Conservation (phyloP, 2,113 vertebrate species). For the Eptesicus fuscus region DNA sequence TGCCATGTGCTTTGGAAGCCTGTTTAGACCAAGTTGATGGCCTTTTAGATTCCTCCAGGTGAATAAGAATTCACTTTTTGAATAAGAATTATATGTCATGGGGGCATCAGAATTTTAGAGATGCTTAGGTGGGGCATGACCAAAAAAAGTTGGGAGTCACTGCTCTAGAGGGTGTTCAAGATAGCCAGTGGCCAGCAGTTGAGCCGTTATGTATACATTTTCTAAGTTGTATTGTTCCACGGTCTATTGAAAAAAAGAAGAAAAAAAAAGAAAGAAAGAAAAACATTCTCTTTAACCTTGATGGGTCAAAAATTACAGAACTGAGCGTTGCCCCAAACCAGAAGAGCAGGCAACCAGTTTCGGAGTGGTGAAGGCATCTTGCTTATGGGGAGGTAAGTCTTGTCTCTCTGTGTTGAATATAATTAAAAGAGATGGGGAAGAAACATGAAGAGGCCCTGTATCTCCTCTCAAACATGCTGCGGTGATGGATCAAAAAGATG, state of each 20-base stretch:
- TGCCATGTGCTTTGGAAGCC: no score
- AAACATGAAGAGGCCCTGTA: constrained; percentile 18
- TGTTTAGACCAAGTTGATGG: no score
- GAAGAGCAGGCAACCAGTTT: constrained; percentile 14
- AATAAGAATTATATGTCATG: no score
- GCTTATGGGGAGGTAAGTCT: constrained; percentile 40
- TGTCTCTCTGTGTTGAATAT: constrained; percentile 43
- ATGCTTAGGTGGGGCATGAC: no score
- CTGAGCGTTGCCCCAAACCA: constrained; percentile 5
- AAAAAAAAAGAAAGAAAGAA: not conserved
- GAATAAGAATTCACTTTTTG: no score
- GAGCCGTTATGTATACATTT: not conserved
- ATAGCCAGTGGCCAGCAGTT: not conserved
- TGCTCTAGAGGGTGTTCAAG: not conserved
- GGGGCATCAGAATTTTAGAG: no score
- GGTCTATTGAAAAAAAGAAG: not conserved
- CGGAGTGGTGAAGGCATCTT: constrained; percentile 28
- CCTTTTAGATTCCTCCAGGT: no score
- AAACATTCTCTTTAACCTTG: constrained; percentile 34
- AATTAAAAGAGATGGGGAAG: constrained; percentile 65
- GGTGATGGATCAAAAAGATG: constrained; percentile 59
- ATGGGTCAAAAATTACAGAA: constrained; percentile 24
- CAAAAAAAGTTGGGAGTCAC: no score
- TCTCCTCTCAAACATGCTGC: not conserved
- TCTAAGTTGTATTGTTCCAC: not conserved